Evolutionary conservation across 1,140 invertebrate species (phyloP), one percentile per base, ranked within the genome.

Genomic region (Scaptomyza pallida): DNA sequence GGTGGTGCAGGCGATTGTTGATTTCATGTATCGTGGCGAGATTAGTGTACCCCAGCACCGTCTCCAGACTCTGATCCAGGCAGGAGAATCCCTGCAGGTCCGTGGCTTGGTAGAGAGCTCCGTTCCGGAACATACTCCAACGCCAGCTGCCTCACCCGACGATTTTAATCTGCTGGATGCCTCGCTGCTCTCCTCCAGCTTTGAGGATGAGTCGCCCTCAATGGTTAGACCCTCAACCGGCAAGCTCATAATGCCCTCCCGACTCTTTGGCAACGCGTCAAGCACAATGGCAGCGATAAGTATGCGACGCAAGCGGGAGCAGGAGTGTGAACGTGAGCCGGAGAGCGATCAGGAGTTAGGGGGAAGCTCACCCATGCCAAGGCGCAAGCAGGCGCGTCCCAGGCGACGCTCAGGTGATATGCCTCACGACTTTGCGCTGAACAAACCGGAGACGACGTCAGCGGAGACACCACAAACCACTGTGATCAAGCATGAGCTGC

Each of bases 1-100:
- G 93, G 96, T 97, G 75, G 94, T 98, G 37, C 95, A 97, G 83
- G 96, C 96, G 5, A 95, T 98, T 21, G 95, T 98, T 44, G 96
- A 97, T 91, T 98, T 98, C 75, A 98, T 98, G 96, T 98, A 98
- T 92, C 94, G 95, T 54, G 97, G 97, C 23, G 96, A 97, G 92
- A 96, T 98, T 52, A 96, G 95, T 54, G 96, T 98, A 2, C 94
- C 94, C 0, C 96, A 97, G 77, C 96, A 97, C 70, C 95, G 97
- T 35, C 92, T 98, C 0, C 93, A 95, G 17, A 94, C 94, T 8
- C 92, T 98, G 47, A 96, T 98, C 78, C 95, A 96, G 78, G 96
- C 96, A 0, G 97, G 97, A 0, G 96, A 97, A 80, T 96, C 95
- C 52, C 92, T 98, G 52, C 96, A 97, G 89, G 94, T 97, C 15